Conservation (phyloP, 1,140 invertebrate species). For the Acromyrmex heyeri region DNA sequence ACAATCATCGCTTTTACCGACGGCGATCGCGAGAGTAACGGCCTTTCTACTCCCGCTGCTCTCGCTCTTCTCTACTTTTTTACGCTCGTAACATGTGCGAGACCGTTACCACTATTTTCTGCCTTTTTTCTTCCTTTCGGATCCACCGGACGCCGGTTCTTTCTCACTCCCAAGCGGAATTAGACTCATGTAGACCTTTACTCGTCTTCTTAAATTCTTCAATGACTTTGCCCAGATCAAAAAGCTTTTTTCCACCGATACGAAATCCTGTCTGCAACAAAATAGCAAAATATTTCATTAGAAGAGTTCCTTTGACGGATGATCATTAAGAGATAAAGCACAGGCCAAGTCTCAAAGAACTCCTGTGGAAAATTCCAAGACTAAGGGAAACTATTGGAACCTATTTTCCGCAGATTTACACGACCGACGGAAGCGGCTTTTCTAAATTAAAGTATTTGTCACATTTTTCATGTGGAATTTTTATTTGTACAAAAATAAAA, state of each 20-base stretch:
- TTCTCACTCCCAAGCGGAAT: not conserved
- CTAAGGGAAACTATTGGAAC: slow-evolving; percentile 1
- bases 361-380: slow-evolving; percentile 31
- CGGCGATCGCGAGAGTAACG: slow-evolving; percentile 35
- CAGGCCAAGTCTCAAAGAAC: not conserved
- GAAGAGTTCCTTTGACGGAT: slow-evolving; percentile 20
- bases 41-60: not conserved
- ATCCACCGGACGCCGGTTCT: not conserved
- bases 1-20: slow-evolving; percentile 58
- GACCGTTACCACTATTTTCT: slow-evolving; percentile 30
- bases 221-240: slow-evolving; percentile 34
- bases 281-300: slow-evolving; percentile 65
- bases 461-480: not conserved
- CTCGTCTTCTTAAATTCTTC: slow-evolving; percentile 1
- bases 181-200: slow-evolving; percentile 37
- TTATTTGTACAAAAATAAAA: not conserved
- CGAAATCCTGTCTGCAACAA: slow-evolving; percentile 64
- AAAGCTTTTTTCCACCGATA: slow-evolving; percentile 14
- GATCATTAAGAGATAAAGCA: slow-evolving; percentile 59
- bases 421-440: not conserved
- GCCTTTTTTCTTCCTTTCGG: slow-evolving; percentile 13
- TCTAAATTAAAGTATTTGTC: slow-evolving; percentile 24
- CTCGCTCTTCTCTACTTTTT: slow-evolving; percentile 2
- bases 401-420: slow-evolving; percentile 5
- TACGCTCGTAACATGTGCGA: slow-evolving; percentile 48